Evolutionary conservation across 64 coral and sea anemone species (phyloP).

Genomic region (Montipora foliosa): DNA sequence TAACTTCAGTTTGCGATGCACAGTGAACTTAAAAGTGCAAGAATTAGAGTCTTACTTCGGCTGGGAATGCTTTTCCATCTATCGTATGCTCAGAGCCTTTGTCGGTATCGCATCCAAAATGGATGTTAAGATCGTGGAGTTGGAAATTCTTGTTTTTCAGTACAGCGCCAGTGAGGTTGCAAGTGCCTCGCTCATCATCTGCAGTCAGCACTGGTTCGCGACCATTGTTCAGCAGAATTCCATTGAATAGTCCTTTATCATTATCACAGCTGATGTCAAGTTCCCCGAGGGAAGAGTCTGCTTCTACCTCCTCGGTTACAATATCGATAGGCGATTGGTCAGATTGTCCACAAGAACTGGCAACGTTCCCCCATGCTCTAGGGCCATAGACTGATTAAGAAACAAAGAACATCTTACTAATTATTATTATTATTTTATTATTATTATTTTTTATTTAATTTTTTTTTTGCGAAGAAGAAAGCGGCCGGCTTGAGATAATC

Average conservation of each 20-base stretch:
- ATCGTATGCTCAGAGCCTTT: conserved; percentile 23
- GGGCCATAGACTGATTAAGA: conserved; percentile 10
- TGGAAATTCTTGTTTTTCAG: conserved; percentile 17
- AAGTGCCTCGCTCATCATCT: conserved; percentile 7
- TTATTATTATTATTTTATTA: no score
- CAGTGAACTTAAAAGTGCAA: no score
- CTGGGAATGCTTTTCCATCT: conserved; percentile 38
- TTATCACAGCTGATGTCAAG: conserved; percentile 44
- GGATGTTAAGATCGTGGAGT: conserved; percentile 41
- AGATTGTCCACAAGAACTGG: conserved; percentile 11
- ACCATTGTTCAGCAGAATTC: conserved; percentile 43
- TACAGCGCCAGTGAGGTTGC: conserved; percentile 1
- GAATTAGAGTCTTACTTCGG: background rate
- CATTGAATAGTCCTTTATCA: conserved; percentile 37
- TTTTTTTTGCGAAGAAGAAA: no score
- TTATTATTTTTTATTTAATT: no score
- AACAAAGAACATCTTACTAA: background rate
- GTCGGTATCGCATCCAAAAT: conserved; percentile 40
- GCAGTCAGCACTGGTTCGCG: conserved; percentile 15
- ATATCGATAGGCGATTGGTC: conserved; percentile 44
- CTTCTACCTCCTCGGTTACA: conserved; percentile 21
- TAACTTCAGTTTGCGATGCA: no score
- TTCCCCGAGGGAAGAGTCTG: conserved; percentile 30
- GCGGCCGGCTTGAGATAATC: no score
- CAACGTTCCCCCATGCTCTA: conserved; percentile 33